Evolutionary conservation across 1,140 invertebrate species (phyloP).

Genomic region (Ptiloglossa arizonensis): DNA sequence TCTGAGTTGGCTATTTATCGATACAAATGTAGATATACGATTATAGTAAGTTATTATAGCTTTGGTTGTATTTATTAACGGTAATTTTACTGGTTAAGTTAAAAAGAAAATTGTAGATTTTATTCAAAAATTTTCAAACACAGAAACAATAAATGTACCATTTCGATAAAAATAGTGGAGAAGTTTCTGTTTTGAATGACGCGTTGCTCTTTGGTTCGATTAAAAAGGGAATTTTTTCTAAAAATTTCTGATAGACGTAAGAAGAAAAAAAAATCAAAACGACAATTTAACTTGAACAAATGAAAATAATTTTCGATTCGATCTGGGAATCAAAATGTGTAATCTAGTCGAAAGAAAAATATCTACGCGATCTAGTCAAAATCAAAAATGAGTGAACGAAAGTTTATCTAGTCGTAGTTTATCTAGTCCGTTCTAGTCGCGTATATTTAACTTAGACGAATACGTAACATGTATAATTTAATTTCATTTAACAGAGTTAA

Average conservation of each 20-base stretch:
- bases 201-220: too few relatives aligned
- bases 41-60: background rate
- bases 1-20: background rate
- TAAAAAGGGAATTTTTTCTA: too few relatives aligned
- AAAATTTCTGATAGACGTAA: too few relatives aligned
- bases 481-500: background rate
- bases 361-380: slow-evolving; percentile 9
- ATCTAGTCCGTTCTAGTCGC: slow-evolving; percentile 13
- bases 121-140: too few relatives aligned
- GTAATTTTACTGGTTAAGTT: slow-evolving; percentile 1
- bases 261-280: background rate
- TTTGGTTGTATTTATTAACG: background rate
- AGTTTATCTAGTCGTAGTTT: slow-evolving; percentile 9
- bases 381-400: background rate
- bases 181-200: too few relatives aligned
- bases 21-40: slow-evolving; percentile 5
- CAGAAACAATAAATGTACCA: too few relatives aligned
- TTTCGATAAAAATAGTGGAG: too few relatives aligned
- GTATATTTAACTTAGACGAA: background rate
- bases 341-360: slow-evolving; percentile 17
- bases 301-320: slow-evolving; percentile 7
- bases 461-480: background rate
- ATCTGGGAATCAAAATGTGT: background rate
- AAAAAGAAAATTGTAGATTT: slow-evolving; percentile 6
- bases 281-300: background rate